Percentiles rank a stretch among this genome's conserved stretches.
Conservation (phyloP, 2,113 vertebrate species). For the Dipodomys stephensi region DNA sequence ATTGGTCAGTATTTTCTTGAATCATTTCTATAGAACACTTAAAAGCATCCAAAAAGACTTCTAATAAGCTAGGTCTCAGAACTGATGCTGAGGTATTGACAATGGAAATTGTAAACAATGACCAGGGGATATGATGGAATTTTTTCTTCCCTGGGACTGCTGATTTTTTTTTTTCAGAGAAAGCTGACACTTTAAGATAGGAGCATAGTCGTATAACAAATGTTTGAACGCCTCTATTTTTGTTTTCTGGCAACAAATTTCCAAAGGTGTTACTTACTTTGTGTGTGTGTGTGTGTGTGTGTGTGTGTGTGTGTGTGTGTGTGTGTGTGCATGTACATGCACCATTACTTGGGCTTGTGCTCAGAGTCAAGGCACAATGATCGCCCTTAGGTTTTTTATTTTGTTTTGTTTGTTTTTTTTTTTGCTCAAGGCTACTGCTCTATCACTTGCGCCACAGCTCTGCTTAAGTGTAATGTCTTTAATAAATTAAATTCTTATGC, state of each 20-base stretch:
- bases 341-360: too few species aligned
- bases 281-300: background rate
- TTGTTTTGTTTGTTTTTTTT: too few species aligned
- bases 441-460: too few species aligned
- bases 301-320: too few species aligned
- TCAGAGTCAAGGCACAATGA: too few species aligned
- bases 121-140: background rate
- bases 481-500: slow-evolving; percentile 23
- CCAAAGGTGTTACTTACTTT: background rate
- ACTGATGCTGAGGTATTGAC: slow-evolving; percentile 34
- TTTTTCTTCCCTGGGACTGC: background rate
- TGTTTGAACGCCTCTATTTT: background rate
- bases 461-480: background rate
- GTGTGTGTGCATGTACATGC: too few species aligned
- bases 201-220: background rate
- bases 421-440: too few species aligned
- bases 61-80: slow-evolving; percentile 53
- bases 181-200: slow-evolving; percentile 12
- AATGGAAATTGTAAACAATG: background rate
- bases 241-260: background rate
- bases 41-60: slow-evolving; percentile 40
- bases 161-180: slow-evolving; percentile 24
- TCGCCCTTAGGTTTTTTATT: too few species aligned
- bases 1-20: slow-evolving; percentile 48
- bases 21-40: slow-evolving; percentile 43